A percentile compares a stretch with the other conserved stretches of the same genome.
These are phyloP conservation scores for Drosophila acutilabella DNA, from an alignment of 2,888 invertebrate species.

Conservation along the genomic window DNA sequence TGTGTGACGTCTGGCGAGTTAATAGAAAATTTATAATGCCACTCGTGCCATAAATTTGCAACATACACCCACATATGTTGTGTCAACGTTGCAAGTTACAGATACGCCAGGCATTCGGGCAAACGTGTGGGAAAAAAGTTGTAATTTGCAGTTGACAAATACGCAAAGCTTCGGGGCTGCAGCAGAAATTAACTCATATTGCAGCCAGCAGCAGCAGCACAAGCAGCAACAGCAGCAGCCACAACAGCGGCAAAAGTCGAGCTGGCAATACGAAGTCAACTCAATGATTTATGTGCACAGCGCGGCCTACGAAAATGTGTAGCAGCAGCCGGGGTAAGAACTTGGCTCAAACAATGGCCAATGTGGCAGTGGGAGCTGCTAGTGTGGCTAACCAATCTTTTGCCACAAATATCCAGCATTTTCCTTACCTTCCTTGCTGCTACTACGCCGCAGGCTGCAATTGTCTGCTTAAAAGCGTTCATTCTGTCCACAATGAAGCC, in stretches of 20 bases:
- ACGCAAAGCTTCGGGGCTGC: slow-evolving; percentile 60
- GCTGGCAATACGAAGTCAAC: slow-evolving; percentile 47
- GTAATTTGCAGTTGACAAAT: slow-evolving; percentile 81
- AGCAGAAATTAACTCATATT: slow-evolving; percentile 78
- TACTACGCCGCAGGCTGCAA: slow-evolving; percentile 83
- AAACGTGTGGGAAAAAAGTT: slow-evolving; percentile 76
- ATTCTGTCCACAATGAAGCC: slow-evolving; percentile 82
- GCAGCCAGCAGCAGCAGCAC: slow-evolving; percentile 43
- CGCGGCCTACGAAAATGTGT: slow-evolving; percentile 73
- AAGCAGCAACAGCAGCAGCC: slow-evolving; percentile 21
- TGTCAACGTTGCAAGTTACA: slow-evolving; percentile 54
- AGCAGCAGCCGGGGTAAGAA: slow-evolving; percentile 52
- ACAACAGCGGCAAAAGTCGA: slow-evolving; percentile 26
- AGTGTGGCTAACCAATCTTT: slow-evolving; percentile 50
- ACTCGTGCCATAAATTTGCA: slow-evolving; percentile 71
- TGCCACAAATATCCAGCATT: slow-evolving; percentile 30
- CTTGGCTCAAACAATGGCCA: slow-evolving; percentile 57
- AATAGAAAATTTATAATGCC: slow-evolving; percentile 80
- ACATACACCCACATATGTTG: slow-evolving; percentile 71
- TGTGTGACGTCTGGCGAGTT: slow-evolving; percentile 69
- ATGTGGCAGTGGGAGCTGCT: slow-evolving; percentile 68
- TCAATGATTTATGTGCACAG: slow-evolving; percentile 66
- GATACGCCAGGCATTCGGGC: slow-evolving; percentile 44
- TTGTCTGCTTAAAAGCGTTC: slow-evolving; percentile 83
- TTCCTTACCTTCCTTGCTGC: slow-evolving; percentile 44